Conservation (phyloP, 2,888 invertebrate genomes). For the Chloroclysta siterata region DNA sequence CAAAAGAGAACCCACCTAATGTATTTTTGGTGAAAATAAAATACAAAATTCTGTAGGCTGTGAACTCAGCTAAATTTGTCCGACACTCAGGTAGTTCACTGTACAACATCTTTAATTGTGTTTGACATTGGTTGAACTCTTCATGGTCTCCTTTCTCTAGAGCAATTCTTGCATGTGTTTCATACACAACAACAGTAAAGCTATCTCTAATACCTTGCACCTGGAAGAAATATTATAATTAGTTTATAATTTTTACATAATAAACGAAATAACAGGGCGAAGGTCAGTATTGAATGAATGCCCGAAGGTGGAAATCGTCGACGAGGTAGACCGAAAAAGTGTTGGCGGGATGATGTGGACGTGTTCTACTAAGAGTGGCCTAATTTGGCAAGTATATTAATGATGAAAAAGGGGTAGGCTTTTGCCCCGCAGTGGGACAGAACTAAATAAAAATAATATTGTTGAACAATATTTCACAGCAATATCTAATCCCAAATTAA, state of each 20-base stretch:
- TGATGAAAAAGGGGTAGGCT: too few relatives aligned
- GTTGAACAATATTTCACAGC: too few relatives aligned
- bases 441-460: too few relatives aligned
- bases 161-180: constrained; percentile 98
- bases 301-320: too few relatives aligned
- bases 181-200: constrained; percentile 99
- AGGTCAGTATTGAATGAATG: too few relatives aligned
- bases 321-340: too few relatives aligned
- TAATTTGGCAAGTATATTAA: too few relatives aligned
- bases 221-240: constrained; percentile 72
- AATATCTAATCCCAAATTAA: too few relatives aligned
- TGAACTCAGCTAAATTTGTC: constrained; percentile 95
- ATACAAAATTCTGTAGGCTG: constrained; percentile 98
- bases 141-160: constrained; percentile 99
- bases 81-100: constrained; percentile 88
- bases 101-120: constrained; percentile 98
- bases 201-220: constrained; percentile 97
- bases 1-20: constrained; percentile 87
- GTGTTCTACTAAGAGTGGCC: too few relatives aligned
- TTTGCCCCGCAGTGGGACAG: too few relatives aligned
- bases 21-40: constrained; percentile 99
- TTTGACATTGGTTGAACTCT: constrained; percentile 99
- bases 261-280: too few relatives aligned
- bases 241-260: neutral
- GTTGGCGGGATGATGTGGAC: too few relatives aligned